Percentiles rank a stretch among this genome's conserved stretches.
phyloP scores from a whole-genome alignment of 2,888 invertebrate species.

The Harpalus rufipes region DNA sequence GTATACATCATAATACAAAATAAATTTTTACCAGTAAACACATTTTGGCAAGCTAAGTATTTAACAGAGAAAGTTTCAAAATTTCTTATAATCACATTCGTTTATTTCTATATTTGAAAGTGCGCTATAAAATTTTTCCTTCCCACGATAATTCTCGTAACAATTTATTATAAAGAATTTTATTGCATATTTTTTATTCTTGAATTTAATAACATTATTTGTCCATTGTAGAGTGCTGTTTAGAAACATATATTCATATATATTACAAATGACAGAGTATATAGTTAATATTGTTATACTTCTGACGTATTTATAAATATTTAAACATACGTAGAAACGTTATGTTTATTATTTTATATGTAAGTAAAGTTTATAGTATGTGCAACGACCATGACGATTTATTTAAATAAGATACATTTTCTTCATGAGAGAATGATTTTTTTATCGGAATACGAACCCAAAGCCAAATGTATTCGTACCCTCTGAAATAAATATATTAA shows the following conservation, averaged over 20 bases:
- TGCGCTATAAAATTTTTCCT: background rate
- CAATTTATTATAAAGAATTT: slow-evolving; percentile 33
- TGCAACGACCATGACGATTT: background rate
- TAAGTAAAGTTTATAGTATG: background rate
- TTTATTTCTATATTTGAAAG: background rate
- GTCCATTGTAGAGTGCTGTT: slow-evolving; percentile 17
- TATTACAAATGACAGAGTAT: slow-evolving; percentile 16
- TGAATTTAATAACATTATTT: slow-evolving; percentile 16
- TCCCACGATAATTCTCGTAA: slow-evolving; percentile 19
- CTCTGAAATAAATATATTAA: no score
- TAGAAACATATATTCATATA: slow-evolving; percentile 39
- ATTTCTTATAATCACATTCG: background rate
- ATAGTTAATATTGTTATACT: slow-evolving; percentile 7
- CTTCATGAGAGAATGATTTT: background rate
- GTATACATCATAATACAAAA: background rate
- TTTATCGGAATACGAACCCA: no score
- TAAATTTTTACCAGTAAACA: background rate
- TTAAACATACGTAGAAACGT: slow-evolving; percentile 12
- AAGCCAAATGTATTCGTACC: no score
- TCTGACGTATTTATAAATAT: slow-evolving; percentile 32
- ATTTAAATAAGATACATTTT: background rate
- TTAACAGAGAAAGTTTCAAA: background rate
- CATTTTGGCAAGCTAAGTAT: background rate
- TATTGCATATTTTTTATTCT: slow-evolving; percentile 34
- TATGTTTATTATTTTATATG: background rate